Evolutionary conservation across 1,140 invertebrate genomes (phyloP), one percentile per base, ranked within the genome.

Genomic region (Papilio machaon): DNA sequence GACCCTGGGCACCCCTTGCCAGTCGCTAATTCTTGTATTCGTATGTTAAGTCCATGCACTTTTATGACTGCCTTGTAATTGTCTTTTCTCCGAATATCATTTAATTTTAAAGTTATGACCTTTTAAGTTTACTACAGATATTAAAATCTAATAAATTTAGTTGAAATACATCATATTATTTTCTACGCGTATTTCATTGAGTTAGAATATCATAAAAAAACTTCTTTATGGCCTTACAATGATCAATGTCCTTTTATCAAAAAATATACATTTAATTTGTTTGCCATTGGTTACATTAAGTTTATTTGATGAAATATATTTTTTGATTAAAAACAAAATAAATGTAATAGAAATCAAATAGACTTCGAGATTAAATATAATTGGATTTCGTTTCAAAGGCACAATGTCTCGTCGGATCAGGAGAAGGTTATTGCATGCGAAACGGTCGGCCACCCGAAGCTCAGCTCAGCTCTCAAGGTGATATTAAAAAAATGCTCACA

Each of bases 21-120:
- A 30, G 19, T 64, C 60, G 60, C 60, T 64, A 64, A 64, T 64
- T 64, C 60, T 19, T 64, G 60, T 64, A 60, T 60, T 60, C 19
- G 60, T 23, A 30, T 64, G 19, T 30, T 64, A 64, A 30, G 52
- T 54, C 52, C 60, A 30, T 64, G 19, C 60, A 64, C 60, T 64
- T 64, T 64, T 64, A 64, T 30, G 60, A 11, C 60, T 64, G 19
- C 60, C 9, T 64, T 13, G 60, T 64, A 64, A 64, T 64, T 64
- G 60, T 64, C 60, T 64, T 64, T 64, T 64, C 58, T 64, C 23
- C 10, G 60, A 64, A 64, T 23, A 64, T 30, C 19, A 64, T 64
- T 64, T 30, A 64, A 64, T 64, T 64, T 64, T 64, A 23, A 58
- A 30, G 3, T 64, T 23, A 64, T 64, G 60, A 64, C 23, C 23